Percentiles rank a stretch among this genome's conserved stretches.
These are phyloP conservation scores for Andrena hattorfiana DNA, from an alignment of 2,888 invertebrate genomes.

Conservation along the genomic window DNA sequence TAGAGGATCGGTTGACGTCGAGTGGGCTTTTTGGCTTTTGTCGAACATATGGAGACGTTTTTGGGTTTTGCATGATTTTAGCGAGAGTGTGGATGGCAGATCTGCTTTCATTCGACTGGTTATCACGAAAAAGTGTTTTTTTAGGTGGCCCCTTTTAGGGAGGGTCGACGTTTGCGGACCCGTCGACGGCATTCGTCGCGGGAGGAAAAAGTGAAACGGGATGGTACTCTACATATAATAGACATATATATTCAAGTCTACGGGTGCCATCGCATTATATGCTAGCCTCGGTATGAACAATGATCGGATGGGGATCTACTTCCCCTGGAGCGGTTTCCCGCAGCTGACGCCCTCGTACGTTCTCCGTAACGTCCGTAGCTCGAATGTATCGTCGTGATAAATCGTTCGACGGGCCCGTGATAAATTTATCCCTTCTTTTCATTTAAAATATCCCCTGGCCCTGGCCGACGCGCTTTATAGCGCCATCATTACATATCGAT, in stretches of 20 bases:
- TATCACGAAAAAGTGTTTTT: too few relatives aligned
- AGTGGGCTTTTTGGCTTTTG: too few relatives aligned
- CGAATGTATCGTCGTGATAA: conserved; percentile 71
- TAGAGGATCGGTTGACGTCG: too few relatives aligned
- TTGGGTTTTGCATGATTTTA: too few relatives aligned
- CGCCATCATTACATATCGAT: conserved; percentile 53
- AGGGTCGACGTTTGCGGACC: not conserved
- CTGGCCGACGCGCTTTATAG: conserved; percentile 40
- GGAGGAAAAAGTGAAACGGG: conserved; percentile 34
- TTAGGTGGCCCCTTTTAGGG: not conserved
- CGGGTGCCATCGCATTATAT: conserved; percentile 48
- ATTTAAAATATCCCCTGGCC: conserved; percentile 57
- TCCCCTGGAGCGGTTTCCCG: conserved; percentile 68
- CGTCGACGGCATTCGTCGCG: conserved; percentile 12
- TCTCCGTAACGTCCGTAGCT: conserved; percentile 63
- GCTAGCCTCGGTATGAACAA: conserved; percentile 64
- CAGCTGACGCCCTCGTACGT: conserved; percentile 72
- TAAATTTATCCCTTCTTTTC: conserved; percentile 66
- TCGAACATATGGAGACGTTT: too few relatives aligned
- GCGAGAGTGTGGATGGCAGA: too few relatives aligned
- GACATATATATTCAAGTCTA: conserved; percentile 43
- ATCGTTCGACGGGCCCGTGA: conserved; percentile 65
- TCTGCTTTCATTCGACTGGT: too few relatives aligned
- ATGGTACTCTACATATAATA: conserved; percentile 30
- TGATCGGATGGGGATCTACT: conserved; percentile 67